Evolutionary conservation across 2,888 invertebrate species (phyloP).

Genomic region (Autographa pulchrina): DNA sequence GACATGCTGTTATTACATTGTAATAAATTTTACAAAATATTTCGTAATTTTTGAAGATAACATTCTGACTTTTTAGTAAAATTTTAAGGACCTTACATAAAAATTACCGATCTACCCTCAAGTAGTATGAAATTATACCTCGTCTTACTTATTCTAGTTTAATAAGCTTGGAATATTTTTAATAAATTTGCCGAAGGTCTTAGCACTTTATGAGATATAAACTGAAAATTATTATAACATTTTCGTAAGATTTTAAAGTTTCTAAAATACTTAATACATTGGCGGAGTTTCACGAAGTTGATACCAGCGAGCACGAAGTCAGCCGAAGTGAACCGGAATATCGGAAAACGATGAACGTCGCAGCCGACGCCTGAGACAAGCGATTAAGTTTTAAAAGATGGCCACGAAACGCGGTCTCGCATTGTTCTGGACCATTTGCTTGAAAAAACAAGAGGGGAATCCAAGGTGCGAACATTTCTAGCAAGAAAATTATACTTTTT

Average conservation of each 20-base stretch:
- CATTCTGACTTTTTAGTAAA: slow-evolving; percentile 36
- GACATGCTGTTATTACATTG: background rate
- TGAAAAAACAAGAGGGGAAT: slow-evolving; percentile 52
- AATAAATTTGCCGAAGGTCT: slow-evolving; percentile 53
- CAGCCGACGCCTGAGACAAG: slow-evolving; percentile 55
- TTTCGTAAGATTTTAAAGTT: slow-evolving; percentile 49
- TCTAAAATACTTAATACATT: slow-evolving; percentile 38
- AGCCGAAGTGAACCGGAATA: slow-evolving; percentile 59
- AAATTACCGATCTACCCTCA: slow-evolving; percentile 36
- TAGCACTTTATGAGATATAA: slow-evolving; percentile 44
- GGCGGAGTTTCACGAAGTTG: slow-evolving; percentile 29
- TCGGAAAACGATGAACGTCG: slow-evolving; percentile 69
- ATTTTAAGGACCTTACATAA: slow-evolving; percentile 36
- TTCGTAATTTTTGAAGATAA: slow-evolving; percentile 30
- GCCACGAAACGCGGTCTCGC: slow-evolving; percentile 58
- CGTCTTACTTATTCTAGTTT: slow-evolving; percentile 42
- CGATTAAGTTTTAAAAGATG: slow-evolving; percentile 68
- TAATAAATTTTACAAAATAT: slow-evolving; percentile 9
- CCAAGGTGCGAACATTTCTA: slow-evolving; percentile 57
- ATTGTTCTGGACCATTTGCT: slow-evolving; percentile 65
- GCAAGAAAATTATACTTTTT: slow-evolving; percentile 52
- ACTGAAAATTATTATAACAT: slow-evolving; percentile 48
- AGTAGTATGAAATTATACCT: slow-evolving; percentile 43
- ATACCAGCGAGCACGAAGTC: slow-evolving; percentile 38
- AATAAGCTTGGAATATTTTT: slow-evolving; percentile 55